phyloP scores from a whole-genome alignment of 1,140 invertebrate genomes.

The Drosophila setifemur region DNA sequence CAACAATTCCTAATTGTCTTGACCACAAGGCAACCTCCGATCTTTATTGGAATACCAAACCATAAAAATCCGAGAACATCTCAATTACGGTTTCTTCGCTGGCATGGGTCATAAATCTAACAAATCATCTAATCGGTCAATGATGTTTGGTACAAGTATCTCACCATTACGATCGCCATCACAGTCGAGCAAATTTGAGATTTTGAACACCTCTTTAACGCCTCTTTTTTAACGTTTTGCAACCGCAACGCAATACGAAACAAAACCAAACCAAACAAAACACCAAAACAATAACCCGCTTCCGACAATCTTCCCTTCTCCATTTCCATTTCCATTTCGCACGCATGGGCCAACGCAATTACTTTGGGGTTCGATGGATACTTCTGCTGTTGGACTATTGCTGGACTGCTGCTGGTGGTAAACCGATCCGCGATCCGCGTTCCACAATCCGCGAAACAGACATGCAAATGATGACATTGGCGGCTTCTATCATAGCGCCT shows the following conservation, averaged over 20 bases:
- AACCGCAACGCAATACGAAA: no score
- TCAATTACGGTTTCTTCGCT: constrained; percentile 24
- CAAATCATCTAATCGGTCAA: constrained; percentile 55
- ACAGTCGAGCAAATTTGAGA: constrained; percentile 19
- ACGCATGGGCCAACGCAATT: constrained; percentile 65
- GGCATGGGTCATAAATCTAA: constrained; percentile 44
- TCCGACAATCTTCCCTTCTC: constrained; percentile 28
- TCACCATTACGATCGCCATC: constrained; percentile 6
- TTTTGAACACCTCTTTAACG: constrained; percentile 70
- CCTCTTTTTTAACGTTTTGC: constrained; percentile 41
- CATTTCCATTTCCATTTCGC: constrained; percentile 1
- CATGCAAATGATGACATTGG: constrained; percentile 87
- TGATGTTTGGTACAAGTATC: constrained; percentile 8
- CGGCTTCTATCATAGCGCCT: constrained; percentile 85
- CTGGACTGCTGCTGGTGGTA: not conserved
- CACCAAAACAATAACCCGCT: constrained; percentile 37
- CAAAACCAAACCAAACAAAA: not conserved
- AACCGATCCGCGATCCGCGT: constrained; percentile 7
- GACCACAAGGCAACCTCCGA: not conserved
- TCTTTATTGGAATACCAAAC: not conserved
- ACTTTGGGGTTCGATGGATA: constrained; percentile 39
- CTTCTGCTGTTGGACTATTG: no score
- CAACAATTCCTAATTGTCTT: no score
- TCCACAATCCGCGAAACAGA: constrained; percentile 62
- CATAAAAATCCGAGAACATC: constrained; percentile 13